Evolutionary conservation across 2,113 vertebrate genomes (phyloP).

Genomic region (Elachura formosa): DNA sequence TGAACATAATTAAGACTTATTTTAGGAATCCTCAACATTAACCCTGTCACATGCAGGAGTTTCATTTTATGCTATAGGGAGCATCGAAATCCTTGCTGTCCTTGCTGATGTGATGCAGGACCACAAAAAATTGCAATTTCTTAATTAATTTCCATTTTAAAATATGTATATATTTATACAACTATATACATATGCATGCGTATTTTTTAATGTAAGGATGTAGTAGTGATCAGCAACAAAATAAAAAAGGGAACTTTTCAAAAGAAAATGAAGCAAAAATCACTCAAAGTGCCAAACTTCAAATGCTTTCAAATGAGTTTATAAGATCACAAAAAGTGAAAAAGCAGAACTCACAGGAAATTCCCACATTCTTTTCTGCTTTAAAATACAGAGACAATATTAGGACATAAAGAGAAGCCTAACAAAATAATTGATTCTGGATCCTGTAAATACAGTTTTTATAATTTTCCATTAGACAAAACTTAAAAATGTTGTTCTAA

Average conservation of each 20-base stretch:
- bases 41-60: not conserved
- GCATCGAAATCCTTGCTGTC: not conserved
- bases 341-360: not conserved
- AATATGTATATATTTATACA: not conserved
- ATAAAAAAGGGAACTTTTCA: not conserved
- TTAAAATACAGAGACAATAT: not conserved
- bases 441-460: not conserved
- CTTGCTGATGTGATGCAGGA: not conserved
- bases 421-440: not conserved
- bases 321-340: not conserved
- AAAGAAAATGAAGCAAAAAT: not conserved
- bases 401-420: not conserved
- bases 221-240: not conserved
- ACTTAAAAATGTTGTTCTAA: not conserved
- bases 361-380: not conserved
- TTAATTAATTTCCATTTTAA: not conserved
- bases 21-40: not conserved
- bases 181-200: too few species aligned
- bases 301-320: not conserved
- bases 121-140: not conserved
- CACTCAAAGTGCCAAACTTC: not conserved
- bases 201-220: not conserved
- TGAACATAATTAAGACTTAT: not conserved
- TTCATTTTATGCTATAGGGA: not conserved
- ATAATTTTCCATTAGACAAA: not conserved